Evolutionary conservation across 2,113 vertebrate species (phyloP), one percentile per base, ranked within the genome.

Genomic region (Eira barbara): DNA sequence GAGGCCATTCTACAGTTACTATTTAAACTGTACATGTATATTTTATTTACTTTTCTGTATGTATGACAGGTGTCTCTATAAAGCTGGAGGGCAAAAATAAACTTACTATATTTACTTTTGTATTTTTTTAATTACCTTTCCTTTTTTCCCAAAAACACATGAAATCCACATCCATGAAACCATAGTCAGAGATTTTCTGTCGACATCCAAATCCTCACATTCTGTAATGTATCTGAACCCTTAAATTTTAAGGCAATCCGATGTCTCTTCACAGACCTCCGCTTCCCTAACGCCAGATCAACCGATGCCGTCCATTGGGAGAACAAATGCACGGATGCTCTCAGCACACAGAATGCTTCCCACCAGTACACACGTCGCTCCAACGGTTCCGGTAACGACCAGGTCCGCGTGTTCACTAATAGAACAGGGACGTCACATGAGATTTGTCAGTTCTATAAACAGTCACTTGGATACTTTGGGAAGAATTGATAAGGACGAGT

Each of bases 111-210:
- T 61, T n/a, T 92, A 74, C 29, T 94, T 63, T 69, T 36, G 12
- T 65, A 27, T 63, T 93, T 39, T 85, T 81, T 69, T 69, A 84
- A 82, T 61, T 89, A 81, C 69, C 52, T 1, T 31, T 57, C 31
- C n/a, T 87, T 93, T 83, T 91, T 67, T 87, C n/a, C n/a, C 42
- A 96, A 31, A 93, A 93, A 96, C 36, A 80, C 27, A 34, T 76
- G 49, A 49, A 65, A 88, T 29, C 11, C 67, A 69, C 55, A n/a
- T 52, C 23, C 29, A 23, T 49, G 14, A 85, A 90, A 45, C 29
- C 17, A 94, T 15, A 23, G 23, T 31, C 13, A 6, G 63, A 87
- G 12, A 73, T 55, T 84, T 92, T 79, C n/a, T 89, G 25, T 42
- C 80, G 83, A 63, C 92, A 84, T 96, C 34, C 27, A 83, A 61